Conservation (phyloP, 2,797 vertebrate species). For the Tokudaia muenninki region DNA sequence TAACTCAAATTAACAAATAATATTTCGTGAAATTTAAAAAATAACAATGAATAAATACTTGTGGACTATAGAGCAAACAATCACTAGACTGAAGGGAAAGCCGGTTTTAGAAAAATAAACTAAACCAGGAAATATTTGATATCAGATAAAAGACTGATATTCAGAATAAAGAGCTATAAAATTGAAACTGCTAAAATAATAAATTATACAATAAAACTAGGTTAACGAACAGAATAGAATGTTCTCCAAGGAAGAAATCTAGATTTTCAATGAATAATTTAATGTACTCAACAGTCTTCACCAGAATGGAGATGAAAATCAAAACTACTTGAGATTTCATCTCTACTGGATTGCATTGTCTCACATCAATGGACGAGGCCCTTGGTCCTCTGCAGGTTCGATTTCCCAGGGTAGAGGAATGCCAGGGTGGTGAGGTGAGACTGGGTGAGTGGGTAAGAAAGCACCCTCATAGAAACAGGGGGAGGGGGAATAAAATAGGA, state of each 20-base stretch:
- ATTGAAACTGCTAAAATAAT: neutral
- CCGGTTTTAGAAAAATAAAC: neutral
- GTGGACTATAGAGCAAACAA: neutral
- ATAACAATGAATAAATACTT: neutral
- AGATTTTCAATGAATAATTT: neutral
- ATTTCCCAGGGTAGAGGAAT: too few species aligned
- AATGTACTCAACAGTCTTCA: neutral
- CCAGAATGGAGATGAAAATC: neutral
- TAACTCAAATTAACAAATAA: neutral
- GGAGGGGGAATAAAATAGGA: too few species aligned
- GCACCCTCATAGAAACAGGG: too few species aligned
- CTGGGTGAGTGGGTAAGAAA: too few species aligned
- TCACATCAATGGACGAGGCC: too few species aligned
- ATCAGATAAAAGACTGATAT: neutral
- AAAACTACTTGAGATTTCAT: neutral
- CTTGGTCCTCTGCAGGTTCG: too few species aligned
- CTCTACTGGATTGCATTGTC: too few species aligned
- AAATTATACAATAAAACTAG: neutral
- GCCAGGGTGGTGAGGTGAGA: too few species aligned
- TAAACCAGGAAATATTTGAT: neutral
- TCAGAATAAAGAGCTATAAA: neutral
- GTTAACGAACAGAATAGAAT: neutral
- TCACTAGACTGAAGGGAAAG: neutral
- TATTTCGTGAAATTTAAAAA: neutral
- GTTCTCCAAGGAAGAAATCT: neutral